Percentiles rank a stretch among this genome's conserved stretches.
Evolutionary conservation across 1,140 invertebrate genomes (phyloP).

Genomic region (Nephotettix cincticeps): DNA sequence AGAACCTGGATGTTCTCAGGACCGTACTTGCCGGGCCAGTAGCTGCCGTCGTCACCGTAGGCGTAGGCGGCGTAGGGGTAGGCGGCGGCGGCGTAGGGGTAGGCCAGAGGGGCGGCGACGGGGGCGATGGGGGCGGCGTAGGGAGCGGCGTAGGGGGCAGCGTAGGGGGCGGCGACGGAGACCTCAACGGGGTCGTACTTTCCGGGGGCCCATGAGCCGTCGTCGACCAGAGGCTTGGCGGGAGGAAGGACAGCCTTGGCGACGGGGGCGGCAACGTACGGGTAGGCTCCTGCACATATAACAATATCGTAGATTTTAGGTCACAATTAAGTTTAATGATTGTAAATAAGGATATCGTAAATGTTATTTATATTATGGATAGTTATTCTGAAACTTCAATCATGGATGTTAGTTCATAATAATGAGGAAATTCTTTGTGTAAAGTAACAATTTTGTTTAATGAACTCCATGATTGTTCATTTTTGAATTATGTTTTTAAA

Average conservation of each 20-base stretch:
- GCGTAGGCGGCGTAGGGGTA: conserved; percentile 8
- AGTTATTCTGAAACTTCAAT: too few species aligned
- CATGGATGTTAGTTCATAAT: too few species aligned
- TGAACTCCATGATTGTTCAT: too few species aligned
- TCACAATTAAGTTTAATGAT: too few species aligned
- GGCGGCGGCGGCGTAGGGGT: conserved; percentile 9
- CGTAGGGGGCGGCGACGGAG: not conserved
- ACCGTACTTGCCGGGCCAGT: conserved; percentile 41
- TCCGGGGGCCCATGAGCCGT: not conserved
- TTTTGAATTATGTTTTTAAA: too few species aligned
- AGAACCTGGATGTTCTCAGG: conserved; percentile 16
- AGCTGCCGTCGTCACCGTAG: conserved; percentile 36
- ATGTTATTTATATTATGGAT: too few species aligned
- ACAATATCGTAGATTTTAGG: not conserved
- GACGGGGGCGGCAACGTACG: not conserved
- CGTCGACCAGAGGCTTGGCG: not conserved
- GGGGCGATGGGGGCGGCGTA: conserved; percentile 2
- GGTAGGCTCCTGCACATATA: not conserved
- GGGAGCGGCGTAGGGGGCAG: not conserved
- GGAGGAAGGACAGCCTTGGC: not conserved
- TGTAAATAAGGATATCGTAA: too few species aligned
- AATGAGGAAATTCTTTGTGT: too few species aligned
- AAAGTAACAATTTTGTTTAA: too few species aligned
- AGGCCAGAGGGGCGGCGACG: not conserved
- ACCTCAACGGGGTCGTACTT: conserved; percentile 7